Base-by-base conservation (phyloP, 2,888 invertebrate species). In the Sepiola atlantica region DNA sequence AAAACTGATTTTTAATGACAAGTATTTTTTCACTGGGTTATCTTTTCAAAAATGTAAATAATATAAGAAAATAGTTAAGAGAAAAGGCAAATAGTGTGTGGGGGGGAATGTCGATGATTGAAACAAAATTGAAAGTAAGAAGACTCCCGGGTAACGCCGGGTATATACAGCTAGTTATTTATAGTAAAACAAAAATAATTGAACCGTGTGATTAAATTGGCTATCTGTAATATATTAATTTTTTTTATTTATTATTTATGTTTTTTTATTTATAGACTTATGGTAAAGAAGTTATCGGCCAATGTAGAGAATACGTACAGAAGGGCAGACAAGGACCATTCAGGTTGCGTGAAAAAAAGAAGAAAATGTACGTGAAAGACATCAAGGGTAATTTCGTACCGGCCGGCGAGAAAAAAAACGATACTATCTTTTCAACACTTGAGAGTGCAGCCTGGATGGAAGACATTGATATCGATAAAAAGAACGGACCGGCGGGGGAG, bases 381-480 rank as follows among this genome's bases (percentile, higher is more conserved):
- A n/a, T 94, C 90, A 94, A 91, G 55, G 57, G 12, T 55, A 94
- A 93, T 90, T 94, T n/a, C 18, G 28, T 54, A 93, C 90, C 20
- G 93, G 94, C 77, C 57, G 94, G 28, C 32, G 55, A 61, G 24
- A 1, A 61, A 61, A 35, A 54, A 77, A 57, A 92, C 35, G n/a
- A 90, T n/a, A 95, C 95, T 28, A 94, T 96, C 24, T 90, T 96
- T 32, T 94, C 96, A 35, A 97, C 97, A 8, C 95, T 97, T 45
- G 96, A 96, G 57, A 97, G 97, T 95, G 98, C 99, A 98, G 98
- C 98, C 0, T 98, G 98, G 97, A 98, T 98, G 21, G 98, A 98
- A 95, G 98, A 99, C 97, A 97, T 98, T 94, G 98, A 97, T 95
- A 96, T 97, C 93, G 96, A 96, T 90, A 96, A 96, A 94, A 77